phyloP scores from a whole-genome alignment of 1,140 invertebrate genomes.

The Schlechtendalia chinensis region DNA sequence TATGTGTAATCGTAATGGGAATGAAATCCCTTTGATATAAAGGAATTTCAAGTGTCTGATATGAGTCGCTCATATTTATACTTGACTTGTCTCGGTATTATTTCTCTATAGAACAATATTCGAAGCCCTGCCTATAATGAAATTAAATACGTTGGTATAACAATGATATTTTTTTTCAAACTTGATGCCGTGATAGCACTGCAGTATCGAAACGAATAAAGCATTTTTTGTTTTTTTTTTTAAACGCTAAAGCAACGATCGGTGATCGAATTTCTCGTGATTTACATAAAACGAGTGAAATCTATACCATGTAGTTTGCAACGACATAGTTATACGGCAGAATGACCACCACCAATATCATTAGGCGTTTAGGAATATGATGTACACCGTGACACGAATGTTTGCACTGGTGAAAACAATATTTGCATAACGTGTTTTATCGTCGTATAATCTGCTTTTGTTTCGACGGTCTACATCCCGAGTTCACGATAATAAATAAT shows the following conservation, averaged over 20 bases:
- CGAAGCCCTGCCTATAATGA: not conserved
- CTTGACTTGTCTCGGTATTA: not conserved
- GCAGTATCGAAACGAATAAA: not conserved
- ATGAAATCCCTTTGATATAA: not conserved
- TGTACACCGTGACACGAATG: not conserved
- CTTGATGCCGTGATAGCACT: not conserved
- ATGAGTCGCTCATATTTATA: too few species aligned
- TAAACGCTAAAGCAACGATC: not conserved
- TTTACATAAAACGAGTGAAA: conserved; percentile 31
- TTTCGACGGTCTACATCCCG: conserved; percentile 15
- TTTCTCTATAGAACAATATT: not conserved
- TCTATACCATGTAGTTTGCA: conserved; percentile 11
- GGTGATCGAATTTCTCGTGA: conserved; percentile 32
- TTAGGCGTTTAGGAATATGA: conserved; percentile 16
- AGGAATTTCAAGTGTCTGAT: not conserved
- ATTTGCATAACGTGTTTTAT: conserved; percentile 45
- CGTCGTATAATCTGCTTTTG: not conserved
- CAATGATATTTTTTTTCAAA: not conserved
- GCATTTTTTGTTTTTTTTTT: not conserved
- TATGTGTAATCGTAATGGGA: not conserved
- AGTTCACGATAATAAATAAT: conserved; percentile 9
- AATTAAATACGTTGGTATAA: conserved; percentile 13
- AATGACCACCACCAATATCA: conserved; percentile 22
- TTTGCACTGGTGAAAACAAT: conserved; percentile 7
- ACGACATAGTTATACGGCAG: conserved; percentile 30